A percentile compares a stretch with the other conserved stretches of the same genome.
phyloP scores from a whole-genome alignment of 2,888 invertebrate genomes.

The Aethes cnicana region DNA sequence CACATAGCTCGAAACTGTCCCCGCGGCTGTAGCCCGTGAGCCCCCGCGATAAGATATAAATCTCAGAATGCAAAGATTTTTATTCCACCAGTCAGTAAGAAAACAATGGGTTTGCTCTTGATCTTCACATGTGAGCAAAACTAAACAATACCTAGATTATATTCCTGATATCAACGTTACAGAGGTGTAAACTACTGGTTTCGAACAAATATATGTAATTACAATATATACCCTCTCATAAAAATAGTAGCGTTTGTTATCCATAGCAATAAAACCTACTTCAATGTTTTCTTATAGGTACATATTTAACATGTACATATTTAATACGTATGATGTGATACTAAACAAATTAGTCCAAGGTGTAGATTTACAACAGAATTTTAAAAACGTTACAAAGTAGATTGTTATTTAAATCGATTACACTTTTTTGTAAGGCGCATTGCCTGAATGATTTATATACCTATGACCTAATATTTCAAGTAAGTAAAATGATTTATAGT shows the following conservation, averaged over 20 bases:
- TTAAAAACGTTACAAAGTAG: no score
- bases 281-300: background rate
- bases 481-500: no score
- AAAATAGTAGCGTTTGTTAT: slow-evolving; percentile 12
- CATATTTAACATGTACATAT: background rate
- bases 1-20: slow-evolving; percentile 19
- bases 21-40: slow-evolving; percentile 20
- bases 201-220: background rate
- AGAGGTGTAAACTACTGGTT: slow-evolving; percentile 2
- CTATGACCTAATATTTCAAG: no score
- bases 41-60: slow-evolving; percentile 30
- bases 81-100: slow-evolving; percentile 9
- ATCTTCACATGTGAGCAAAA: slow-evolving; percentile 12
- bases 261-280: slow-evolving; percentile 4
- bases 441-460: no score
- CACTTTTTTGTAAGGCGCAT: no score
- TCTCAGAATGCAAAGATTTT: slow-evolving; percentile 26
- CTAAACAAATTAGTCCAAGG: no score
- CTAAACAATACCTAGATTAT: slow-evolving; percentile 21
- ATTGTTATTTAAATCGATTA: no score
- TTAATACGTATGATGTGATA: background rate
- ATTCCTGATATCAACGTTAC: slow-evolving; percentile 3
- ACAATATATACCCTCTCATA: background rate
- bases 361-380: no score
- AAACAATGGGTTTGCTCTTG: slow-evolving; percentile 26